A percentile compares a stretch with the other conserved stretches of the same genome.
Evolutionary conservation across 2,113 vertebrate species (phyloP).

Genomic region (Pampusana beccarii): DNA sequence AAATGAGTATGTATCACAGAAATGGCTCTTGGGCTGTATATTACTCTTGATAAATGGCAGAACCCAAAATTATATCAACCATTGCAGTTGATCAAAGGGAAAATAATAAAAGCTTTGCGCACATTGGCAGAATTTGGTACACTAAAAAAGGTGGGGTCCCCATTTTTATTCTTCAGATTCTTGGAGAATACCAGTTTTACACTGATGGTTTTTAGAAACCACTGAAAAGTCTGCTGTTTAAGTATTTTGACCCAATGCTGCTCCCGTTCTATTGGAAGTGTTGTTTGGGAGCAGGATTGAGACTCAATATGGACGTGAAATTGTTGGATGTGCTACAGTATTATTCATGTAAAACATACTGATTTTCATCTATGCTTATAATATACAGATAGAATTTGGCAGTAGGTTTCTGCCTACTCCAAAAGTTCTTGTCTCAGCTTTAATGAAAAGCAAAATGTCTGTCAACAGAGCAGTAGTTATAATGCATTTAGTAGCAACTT

Average conservation of each 20-base stretch:
- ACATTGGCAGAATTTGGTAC: not conserved
- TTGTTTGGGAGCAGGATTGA: not conserved
- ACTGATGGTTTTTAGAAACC: not conserved
- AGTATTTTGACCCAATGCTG: not conserved
- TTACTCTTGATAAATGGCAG: constrained; percentile 45
- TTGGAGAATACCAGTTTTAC: not conserved
- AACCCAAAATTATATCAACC: constrained; percentile 15
- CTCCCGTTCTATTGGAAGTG: not conserved
- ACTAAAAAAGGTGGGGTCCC: not conserved
- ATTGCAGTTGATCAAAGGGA: not conserved
- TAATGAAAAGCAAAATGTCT: constrained; percentile 29
- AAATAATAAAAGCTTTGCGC: not conserved
- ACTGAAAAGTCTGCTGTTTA: no score
- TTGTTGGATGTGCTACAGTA: not conserved
- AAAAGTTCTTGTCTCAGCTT: constrained; percentile 8
- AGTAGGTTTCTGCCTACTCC: not conserved
- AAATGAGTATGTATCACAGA: constrained; percentile 47
- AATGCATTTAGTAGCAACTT: constrained; percentile 55
- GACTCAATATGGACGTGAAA: not conserved
- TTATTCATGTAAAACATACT: not conserved
- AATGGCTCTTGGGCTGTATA: constrained; percentile 29
- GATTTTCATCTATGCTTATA: not conserved
- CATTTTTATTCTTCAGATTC: constrained; percentile 3
- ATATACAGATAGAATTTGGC: not conserved
- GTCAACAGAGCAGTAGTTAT: constrained; percentile 25